Evolutionary conservation across 2,888 invertebrate species (phyloP).

Genomic region (Zaprionus lineosus): DNA sequence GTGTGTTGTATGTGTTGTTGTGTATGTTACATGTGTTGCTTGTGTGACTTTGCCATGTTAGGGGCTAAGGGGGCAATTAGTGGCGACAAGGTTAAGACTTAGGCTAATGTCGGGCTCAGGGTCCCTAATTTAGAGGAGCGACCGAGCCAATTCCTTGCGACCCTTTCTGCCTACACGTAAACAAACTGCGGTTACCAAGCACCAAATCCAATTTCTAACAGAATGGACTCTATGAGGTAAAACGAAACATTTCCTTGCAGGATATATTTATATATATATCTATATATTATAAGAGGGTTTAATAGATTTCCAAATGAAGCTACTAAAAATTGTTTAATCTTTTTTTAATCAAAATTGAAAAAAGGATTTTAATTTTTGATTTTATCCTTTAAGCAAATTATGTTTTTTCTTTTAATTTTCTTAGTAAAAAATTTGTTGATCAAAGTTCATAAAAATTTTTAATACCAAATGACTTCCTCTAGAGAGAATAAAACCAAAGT

Average conservation of each 20-base stretch:
- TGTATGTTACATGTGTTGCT: too few relatives aligned
- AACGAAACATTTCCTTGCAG: neutral
- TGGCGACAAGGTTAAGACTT: slow-evolving; percentile 72
- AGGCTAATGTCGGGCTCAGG: slow-evolving; percentile 43
- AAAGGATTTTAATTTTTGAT: neutral
- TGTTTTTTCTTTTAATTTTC: too few relatives aligned
- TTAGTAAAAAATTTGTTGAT: too few relatives aligned
- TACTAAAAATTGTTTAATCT: too few relatives aligned
- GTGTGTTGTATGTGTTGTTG: too few relatives aligned
- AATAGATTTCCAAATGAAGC: too few relatives aligned
- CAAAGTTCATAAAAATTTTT: too few relatives aligned
- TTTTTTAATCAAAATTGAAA: neutral
- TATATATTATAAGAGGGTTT: too few relatives aligned
- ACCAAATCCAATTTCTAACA: neutral
- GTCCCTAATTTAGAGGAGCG: slow-evolving; percentile 31
- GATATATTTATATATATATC: neutral
- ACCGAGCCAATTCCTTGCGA: neutral
- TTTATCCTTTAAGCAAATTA: too few relatives aligned
- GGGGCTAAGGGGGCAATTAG: slow-evolving; percentile 59
- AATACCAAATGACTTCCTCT: too few relatives aligned
- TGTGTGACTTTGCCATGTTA: slow-evolving; percentile 59
- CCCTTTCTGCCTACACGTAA: slow-evolving; percentile 35
- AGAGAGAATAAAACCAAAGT: too few relatives aligned
- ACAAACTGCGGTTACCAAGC: slow-evolving; percentile 55
- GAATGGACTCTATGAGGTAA: neutral